Evolutionary conservation across 2,797 vertebrate species (phyloP).

Genomic region (Pyrocephalus nanus): DNA sequence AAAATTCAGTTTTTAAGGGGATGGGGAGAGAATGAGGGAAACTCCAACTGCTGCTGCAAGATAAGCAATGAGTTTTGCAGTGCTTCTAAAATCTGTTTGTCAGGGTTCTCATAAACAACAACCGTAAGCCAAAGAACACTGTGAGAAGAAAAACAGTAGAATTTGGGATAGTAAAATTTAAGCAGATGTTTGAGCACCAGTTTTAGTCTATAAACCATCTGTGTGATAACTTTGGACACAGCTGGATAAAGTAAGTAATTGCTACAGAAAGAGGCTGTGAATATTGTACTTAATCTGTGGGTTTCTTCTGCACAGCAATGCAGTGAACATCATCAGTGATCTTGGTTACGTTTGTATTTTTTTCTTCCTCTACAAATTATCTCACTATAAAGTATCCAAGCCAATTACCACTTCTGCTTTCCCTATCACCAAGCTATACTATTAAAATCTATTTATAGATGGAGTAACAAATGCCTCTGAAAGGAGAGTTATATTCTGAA

Average conservation of each 20-base stretch:
- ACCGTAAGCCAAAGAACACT: background rate
- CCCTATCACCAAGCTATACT: background rate
- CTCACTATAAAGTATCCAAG: background rate
- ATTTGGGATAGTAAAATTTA: background rate
- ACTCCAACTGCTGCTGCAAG: conserved; percentile 28
- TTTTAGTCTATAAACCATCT: background rate
- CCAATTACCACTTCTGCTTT: background rate
- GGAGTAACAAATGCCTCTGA: background rate
- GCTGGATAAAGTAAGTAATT: background rate
- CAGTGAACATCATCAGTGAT: background rate
- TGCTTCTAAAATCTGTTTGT: background rate
- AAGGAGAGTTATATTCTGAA: background rate
- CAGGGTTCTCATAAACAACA: background rate
- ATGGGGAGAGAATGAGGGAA: conserved; percentile 29
- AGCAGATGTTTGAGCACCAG: background rate
- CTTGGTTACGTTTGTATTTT: background rate
- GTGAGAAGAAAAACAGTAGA: conserved; percentile 18
- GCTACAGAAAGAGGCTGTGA: conserved; percentile 5
- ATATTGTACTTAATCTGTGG: background rate
- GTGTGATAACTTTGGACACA: background rate
- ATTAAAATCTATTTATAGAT: background rate
- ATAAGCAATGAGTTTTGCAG: conserved; percentile 34
- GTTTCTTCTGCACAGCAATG: background rate
- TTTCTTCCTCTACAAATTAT: background rate
- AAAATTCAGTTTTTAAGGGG: conserved; percentile 40